Evolutionary conservation across 2,888 invertebrate species (phyloP).

Genomic region (Embidobia sp.): DNA sequence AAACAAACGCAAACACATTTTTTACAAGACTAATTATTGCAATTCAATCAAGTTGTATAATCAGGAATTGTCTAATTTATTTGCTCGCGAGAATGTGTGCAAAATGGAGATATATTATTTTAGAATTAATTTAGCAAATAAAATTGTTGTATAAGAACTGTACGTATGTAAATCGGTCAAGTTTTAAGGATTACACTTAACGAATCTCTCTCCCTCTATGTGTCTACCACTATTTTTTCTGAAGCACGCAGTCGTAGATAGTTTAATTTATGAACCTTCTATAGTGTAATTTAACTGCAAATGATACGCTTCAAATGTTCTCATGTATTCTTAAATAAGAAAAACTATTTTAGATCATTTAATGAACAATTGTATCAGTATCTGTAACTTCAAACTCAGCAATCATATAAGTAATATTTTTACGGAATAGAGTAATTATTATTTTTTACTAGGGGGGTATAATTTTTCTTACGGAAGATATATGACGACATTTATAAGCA

Average conservation of each 20-base stretch:
- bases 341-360: slow-evolving; percentile 51
- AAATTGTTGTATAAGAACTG: too few species aligned
- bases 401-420: slow-evolving; percentile 32
- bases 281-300: slow-evolving; percentile 64
- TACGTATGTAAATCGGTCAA: neutral
- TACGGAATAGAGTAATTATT: slow-evolving; percentile 45
- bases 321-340: slow-evolving; percentile 61
- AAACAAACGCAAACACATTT: too few species aligned
- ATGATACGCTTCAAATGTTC: slow-evolving; percentile 63
- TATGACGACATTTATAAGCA: slow-evolving; percentile 63
- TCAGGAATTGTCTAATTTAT: neutral
- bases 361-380: slow-evolving; percentile 44
- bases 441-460: slow-evolving; percentile 31
- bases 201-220: slow-evolving; percentile 26
- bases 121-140: neutral
- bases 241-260: slow-evolving; percentile 73
- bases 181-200: too few species aligned
- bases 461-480: slow-evolving; percentile 61
- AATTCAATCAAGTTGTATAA: neutral
- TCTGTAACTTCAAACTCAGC: slow-evolving; percentile 33
- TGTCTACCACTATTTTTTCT: slow-evolving; percentile 63
- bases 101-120: slow-evolving; percentile 5
- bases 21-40: too few species aligned
- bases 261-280: slow-evolving; percentile 77
- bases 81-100: neutral